Percentiles rank a stretch among this genome's conserved stretches.
Conservation (phyloP, 2,888 invertebrate genomes). For the Heliconius erato region DNA sequence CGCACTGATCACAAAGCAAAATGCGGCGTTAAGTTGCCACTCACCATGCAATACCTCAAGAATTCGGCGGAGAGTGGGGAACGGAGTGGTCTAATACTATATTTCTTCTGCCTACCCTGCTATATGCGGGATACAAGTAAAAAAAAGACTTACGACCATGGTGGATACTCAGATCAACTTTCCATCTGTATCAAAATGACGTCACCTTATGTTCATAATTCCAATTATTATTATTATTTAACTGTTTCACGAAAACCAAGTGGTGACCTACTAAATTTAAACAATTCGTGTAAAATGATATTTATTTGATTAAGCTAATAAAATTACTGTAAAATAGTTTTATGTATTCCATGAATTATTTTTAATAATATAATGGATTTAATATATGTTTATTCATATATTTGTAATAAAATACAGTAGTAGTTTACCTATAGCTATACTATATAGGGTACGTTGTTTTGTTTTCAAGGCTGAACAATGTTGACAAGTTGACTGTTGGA, state of each 20-base stretch:
- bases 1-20: no score
- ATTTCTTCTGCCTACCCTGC: no score
- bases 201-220: neutral
- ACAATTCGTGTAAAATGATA: slow-evolving; percentile 2
- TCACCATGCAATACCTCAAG: no score
- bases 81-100: no score
- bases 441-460: neutral
- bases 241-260: neutral
- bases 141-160: neutral
- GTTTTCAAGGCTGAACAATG: neutral
- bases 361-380: neutral
- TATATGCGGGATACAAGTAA: no score
- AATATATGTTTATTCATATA: no score
- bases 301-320: slow-evolving; percentile 1
- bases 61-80: no score
- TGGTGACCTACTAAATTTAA: neutral
- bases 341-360: slow-evolving; percentile 7
- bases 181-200: neutral
- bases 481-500: no score
- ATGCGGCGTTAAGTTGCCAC: no score
- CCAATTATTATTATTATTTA: neutral
- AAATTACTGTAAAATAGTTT: neutral
- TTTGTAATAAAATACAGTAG: no score
- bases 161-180: neutral
- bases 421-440: no score